phyloP scores from a whole-genome alignment of 2,113 vertebrate species.

The Pseudonaja textilis region DNA sequence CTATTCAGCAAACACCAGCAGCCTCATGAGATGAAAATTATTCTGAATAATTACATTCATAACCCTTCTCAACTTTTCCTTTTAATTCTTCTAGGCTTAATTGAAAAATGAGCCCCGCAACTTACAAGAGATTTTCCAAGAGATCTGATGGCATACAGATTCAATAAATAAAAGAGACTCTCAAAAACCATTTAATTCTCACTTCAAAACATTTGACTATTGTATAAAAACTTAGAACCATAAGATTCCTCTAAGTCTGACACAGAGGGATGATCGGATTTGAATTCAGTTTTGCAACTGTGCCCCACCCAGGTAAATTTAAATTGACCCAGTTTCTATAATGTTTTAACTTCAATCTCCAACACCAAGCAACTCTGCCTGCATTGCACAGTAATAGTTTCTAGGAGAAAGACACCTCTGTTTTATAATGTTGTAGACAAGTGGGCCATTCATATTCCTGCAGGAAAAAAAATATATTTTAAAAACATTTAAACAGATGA shows the following conservation, averaged over 20 bases:
- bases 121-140: background rate
- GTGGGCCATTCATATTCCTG: background rate
- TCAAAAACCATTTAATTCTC: conserved; percentile 60
- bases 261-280: background rate
- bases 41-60: background rate
- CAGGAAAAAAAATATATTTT: background rate
- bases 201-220: conserved; percentile 63
- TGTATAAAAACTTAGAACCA: conserved; percentile 55
- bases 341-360: background rate
- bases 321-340: background rate
- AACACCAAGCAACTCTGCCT: background rate
- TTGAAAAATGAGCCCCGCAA: background rate
- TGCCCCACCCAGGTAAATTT: background rate
- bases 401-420: background rate
- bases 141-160: background rate
- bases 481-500: background rate
- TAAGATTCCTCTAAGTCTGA: conserved; percentile 32
- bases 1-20: background rate
- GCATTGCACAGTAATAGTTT: background rate
- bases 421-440: background rate
- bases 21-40: background rate
- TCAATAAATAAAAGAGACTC: background rate
- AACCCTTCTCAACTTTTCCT: background rate
- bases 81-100: background rate
- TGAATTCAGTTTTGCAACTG: conserved; percentile 5